These are phyloP conservation scores for Lepeophtheirus salmonis DNA, from an alignment of 1,140 invertebrate species.

Conservation along the genomic window DNA sequence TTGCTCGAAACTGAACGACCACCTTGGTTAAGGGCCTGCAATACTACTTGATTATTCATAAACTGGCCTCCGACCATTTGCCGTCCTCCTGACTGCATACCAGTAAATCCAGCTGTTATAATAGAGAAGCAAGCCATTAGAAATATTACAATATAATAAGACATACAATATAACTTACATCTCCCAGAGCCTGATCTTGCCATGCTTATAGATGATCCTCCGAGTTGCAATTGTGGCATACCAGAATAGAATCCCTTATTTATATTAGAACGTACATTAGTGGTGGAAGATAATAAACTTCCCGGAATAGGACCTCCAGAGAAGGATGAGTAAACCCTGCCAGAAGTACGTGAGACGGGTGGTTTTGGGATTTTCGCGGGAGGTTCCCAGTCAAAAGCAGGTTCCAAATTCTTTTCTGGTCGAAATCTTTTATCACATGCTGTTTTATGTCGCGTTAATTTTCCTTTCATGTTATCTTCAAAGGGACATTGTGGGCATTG, in stretches of 20 bases:
- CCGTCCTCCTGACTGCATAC: not conserved
- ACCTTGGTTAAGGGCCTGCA: not conserved
- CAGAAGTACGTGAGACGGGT: not conserved
- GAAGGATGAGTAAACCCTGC: not conserved
- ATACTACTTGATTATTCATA: not conserved
- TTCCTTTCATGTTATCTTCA: constrained; percentile 83
- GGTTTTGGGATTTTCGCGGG: constrained; percentile 65
- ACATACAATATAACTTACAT: not conserved
- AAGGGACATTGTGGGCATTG: constrained; percentile 85
- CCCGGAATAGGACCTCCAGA: not conserved
- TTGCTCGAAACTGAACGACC: too few relatives aligned
- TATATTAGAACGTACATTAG: not conserved
- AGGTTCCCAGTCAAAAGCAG: constrained; percentile 68
- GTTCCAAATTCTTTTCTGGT: constrained; percentile 59
- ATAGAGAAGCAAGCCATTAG: not conserved
- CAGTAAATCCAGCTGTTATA: not conserved
- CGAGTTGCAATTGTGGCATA: constrained; percentile 6
- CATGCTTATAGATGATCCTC: not conserved
- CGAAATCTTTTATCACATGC: constrained; percentile 77
- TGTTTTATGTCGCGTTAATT: constrained; percentile 65
- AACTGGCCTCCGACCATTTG: not conserved
- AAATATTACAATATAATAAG: not conserved
- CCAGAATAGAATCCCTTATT: not conserved
- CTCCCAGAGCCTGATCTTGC: not conserved
- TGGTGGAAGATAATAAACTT: not conserved